Percentiles rank a stretch among this genome's conserved stretches.
phyloP scores from a whole-genome alignment of 2,113 vertebrate species.

The Dromas ardeola region DNA sequence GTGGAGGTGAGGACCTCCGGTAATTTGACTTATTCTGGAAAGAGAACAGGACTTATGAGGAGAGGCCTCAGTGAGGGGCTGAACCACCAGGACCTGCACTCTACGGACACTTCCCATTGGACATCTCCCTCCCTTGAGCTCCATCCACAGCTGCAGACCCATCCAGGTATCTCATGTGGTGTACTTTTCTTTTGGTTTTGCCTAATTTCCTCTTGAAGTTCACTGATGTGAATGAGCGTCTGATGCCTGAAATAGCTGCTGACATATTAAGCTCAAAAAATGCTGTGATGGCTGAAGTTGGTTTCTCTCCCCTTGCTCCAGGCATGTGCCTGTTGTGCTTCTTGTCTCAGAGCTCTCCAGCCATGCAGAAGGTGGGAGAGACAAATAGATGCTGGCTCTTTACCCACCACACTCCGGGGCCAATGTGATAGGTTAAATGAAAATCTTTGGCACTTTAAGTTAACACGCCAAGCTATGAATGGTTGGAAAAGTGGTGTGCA shows the following conservation, averaged over 20 bases:
- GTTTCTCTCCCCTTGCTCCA: not conserved
- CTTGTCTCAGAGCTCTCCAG: not conserved
- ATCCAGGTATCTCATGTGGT: not conserved
- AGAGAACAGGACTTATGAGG: not conserved
- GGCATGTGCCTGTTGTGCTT: not conserved
- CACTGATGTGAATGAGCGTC: not conserved
- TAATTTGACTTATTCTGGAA: not conserved
- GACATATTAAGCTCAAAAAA: not conserved
- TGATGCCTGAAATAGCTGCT: not conserved
- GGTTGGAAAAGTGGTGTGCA: not conserved
- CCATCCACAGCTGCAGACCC: not conserved
- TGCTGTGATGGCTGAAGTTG: not conserved
- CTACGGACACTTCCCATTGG: not conserved
- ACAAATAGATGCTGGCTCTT: not conserved
- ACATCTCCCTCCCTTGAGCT: not conserved
- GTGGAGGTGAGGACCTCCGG: not conserved
- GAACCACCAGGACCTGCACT: not conserved
- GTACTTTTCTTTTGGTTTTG: not conserved
- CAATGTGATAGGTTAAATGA: not conserved
- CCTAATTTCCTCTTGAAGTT: not conserved
- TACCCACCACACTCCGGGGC: not conserved
- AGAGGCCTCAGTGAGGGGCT: not conserved
- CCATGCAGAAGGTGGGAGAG: not conserved
- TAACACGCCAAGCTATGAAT: constrained; percentile 9
- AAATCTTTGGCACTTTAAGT: constrained; percentile 11